Evolutionary conservation across 2,113 vertebrate species (phyloP), one percentile per base, ranked within the genome.

Genomic region (Sprattus sprattus): DNA sequence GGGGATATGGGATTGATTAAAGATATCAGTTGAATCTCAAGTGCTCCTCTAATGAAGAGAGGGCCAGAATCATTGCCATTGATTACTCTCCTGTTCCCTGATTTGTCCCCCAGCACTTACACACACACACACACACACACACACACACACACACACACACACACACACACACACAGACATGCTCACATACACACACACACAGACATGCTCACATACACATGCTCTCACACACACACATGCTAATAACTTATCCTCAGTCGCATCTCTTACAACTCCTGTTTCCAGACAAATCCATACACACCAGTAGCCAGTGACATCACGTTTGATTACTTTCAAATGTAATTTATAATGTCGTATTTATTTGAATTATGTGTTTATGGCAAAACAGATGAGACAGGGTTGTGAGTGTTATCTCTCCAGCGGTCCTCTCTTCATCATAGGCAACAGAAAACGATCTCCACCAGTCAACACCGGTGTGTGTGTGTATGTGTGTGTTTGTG

Each of bases 21-120:
- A 97, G 95, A 96, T 96, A 96, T 97, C 95, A 95, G 97, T 98
- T 97, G 96, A 97, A 96, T 98, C 95, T 96, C 95, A 96, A 97
- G 96, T 96, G 95, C 97, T 97, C 95, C 96, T 96, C 97, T 97
- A 98, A 98, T 98, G 97, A 99, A 97, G 97, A 98, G 95, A 96
- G 96, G 97, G 96, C 96, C 87, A 88, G 96, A 96, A 97, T 98
- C 96, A 94, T 97, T 98, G 93, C 94, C 96, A 99, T 97, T 94
- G 97, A 99, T 95, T 95, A 93, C 89, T 95, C 96, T 94, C 95
- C 96, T 96, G 95, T 95, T 93, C 93, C 93, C 95, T 97, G 97
- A 94, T 97, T 98, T 97, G 52, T 71, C 10, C 64, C n/a, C n/a
- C 25, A 71, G 10, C 57, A 49, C 47, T 49, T 49, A 9, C 47